Conservation (phyloP, 2,888 invertebrate species). For the Sinelater perroti region DNA sequence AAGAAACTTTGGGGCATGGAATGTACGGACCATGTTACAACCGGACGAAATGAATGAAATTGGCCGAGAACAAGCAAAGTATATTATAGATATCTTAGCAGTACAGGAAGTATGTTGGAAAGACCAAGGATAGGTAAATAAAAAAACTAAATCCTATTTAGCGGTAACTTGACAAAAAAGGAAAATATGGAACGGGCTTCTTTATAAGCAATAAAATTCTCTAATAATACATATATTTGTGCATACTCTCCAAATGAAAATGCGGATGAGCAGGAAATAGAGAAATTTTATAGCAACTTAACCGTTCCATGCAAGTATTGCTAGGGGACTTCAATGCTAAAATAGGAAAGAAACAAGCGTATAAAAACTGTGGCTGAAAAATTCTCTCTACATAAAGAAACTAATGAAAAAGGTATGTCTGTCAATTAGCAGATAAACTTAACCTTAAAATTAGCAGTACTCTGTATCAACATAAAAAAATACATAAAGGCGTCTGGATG, state of each 20-base stretch:
- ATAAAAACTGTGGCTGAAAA: neutral
- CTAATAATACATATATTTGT: neutral
- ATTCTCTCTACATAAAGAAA: neutral
- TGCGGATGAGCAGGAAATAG: neutral
- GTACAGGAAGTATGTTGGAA: neutral
- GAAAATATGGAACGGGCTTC: conserved; percentile 2
- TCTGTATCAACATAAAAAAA: neutral
- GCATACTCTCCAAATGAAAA: neutral
- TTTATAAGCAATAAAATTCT: conserved; percentile 1
- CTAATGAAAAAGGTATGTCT: conserved; percentile 1
- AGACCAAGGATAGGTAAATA: neutral
- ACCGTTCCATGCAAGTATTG: neutral
- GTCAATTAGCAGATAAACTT: neutral
- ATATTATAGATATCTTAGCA: neutral
- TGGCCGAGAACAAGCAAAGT: neutral
- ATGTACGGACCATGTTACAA: no score
- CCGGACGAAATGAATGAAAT: no score
- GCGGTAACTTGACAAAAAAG: neutral
- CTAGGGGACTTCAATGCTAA: neutral
- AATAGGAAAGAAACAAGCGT: neutral
- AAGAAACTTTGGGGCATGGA: neutral
- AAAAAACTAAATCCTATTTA: neutral
- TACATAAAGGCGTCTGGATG: neutral
- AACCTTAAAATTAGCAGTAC: neutral
- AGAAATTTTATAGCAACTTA: neutral